phyloP scores from a whole-genome alignment of 2,113 vertebrate species.

The sheep (Ovis aries) region DNA sequence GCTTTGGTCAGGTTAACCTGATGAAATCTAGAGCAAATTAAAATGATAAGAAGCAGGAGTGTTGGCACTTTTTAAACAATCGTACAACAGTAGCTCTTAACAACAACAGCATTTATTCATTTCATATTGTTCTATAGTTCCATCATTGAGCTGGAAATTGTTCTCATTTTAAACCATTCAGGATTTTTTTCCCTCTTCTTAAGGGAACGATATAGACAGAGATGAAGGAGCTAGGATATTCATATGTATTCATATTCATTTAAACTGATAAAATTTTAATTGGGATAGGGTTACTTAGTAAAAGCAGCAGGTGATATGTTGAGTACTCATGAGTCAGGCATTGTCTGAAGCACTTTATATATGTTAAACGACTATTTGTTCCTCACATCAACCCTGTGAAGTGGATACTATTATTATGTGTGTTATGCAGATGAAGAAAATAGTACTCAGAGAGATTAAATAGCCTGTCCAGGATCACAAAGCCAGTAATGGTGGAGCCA shows the following conservation, averaged over 20 bases:
- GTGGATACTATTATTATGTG: background rate
- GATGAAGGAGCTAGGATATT: background rate
- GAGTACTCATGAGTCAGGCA: background rate
- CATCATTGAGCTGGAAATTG: background rate
- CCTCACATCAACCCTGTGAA: background rate
- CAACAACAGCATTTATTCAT: background rate
- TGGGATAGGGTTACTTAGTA: background rate
- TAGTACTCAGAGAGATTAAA: background rate
- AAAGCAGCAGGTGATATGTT: background rate
- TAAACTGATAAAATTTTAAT: conserved; percentile 26
- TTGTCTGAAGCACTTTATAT: background rate
- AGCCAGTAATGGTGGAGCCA: background rate
- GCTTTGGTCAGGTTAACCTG: background rate
- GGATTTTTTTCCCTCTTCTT: background rate
- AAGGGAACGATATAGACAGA: background rate
- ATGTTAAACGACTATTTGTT: background rate
- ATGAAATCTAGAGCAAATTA: background rate
- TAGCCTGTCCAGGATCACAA: background rate
- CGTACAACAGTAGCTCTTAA: background rate
- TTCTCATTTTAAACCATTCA: background rate
- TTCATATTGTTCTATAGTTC: background rate
- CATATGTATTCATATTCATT: conserved; percentile 1
- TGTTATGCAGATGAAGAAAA: background rate
- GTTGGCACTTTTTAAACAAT: background rate
- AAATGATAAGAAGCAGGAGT: background rate